Evolutionary conservation across 1,140 invertebrate species (phyloP).

Genomic region (Drosophila kurseongensis): DNA sequence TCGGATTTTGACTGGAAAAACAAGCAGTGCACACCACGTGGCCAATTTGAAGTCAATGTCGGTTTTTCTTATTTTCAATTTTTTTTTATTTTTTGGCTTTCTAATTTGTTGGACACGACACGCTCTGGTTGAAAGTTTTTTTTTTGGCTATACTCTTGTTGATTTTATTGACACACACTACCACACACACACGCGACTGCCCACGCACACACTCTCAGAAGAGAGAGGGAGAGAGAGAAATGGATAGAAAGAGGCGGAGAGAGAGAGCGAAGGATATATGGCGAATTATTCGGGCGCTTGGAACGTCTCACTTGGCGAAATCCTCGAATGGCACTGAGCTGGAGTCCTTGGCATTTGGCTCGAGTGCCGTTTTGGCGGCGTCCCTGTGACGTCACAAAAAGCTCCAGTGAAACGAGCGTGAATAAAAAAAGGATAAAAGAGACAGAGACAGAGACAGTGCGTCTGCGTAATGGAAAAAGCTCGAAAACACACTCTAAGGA

Average conservation of each 20-base stretch:
- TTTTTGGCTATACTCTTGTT: slow-evolving; percentile 57
- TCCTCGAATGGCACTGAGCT: slow-evolving; percentile 68
- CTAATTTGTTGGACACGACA: slow-evolving; percentile 52
- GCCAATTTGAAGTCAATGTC: slow-evolving; percentile 36
- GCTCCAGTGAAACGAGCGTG: not conserved
- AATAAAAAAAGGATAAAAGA: not conserved
- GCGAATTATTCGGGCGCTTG: slow-evolving; percentile 3
- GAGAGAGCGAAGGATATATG: slow-evolving; percentile 2
- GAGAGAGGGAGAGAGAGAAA: not conserved
- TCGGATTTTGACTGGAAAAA: slow-evolving; percentile 30
- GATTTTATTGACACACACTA: slow-evolving; percentile 66
- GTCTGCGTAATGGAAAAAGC: slow-evolving; percentile 49
- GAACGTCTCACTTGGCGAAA: slow-evolving; percentile 66
- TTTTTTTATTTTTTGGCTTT: slow-evolving; percentile 21
- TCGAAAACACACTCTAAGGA: slow-evolving; percentile 9
- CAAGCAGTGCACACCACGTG: slow-evolving; percentile 33
- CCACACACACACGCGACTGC: slow-evolving; percentile 31
- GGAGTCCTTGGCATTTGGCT: slow-evolving; percentile 74
- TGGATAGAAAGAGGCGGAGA: not conserved
- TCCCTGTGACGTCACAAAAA: slow-evolving; percentile 65
- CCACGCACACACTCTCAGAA: slow-evolving; percentile 3
- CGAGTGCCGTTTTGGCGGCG: slow-evolving; percentile 44
- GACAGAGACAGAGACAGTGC: slow-evolving; percentile 1
- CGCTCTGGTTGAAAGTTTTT: slow-evolving; percentile 42
- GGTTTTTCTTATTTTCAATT: slow-evolving; percentile 10